Percentiles rank a stretch among this genome's conserved stretches.
phyloP scores from a whole-genome alignment of 1,140 invertebrate genomes.

The Drosophila suzukii region DNA sequence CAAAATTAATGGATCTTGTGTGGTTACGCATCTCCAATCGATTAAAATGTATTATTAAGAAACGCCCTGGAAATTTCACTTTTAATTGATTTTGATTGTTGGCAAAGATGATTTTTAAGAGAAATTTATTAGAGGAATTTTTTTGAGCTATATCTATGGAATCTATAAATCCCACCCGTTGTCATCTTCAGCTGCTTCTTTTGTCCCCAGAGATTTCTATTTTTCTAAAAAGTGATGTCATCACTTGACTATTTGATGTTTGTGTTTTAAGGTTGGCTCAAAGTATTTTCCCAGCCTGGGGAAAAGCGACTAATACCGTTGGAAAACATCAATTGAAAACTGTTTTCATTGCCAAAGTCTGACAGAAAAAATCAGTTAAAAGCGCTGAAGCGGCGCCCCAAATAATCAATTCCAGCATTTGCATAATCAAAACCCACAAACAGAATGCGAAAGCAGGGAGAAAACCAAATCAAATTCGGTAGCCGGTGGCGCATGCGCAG shows the following conservation, averaged over 20 bases:
- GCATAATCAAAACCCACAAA: slow-evolving; percentile 41
- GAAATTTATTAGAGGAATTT: slow-evolving; percentile 23
- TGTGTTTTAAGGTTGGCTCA: slow-evolving; percentile 3
- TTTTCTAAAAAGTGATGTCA: slow-evolving; percentile 59
- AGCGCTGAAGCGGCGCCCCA: slow-evolving; percentile 43
- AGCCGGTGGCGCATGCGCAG: slow-evolving; percentile 73
- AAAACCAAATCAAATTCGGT: slow-evolving; percentile 45
- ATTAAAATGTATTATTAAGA: slow-evolving; percentile 57
- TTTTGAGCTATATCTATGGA: slow-evolving; percentile 12
- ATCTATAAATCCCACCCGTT: slow-evolving; percentile 40
- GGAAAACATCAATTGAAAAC: slow-evolving; percentile 30
- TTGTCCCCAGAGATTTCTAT: slow-evolving; percentile 53
- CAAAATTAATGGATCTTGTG: slow-evolving; percentile 65
- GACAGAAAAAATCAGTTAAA: slow-evolving; percentile 30
- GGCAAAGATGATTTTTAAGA: slow-evolving; percentile 22
- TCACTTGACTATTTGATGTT: slow-evolving; percentile 27
- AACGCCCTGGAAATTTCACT: slow-evolving; percentile 42
- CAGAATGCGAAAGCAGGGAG: slow-evolving; percentile 28
- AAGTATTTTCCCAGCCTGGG: slow-evolving; percentile 48
- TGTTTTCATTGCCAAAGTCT: slow-evolving; percentile 37
- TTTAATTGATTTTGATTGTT: slow-evolving; percentile 79
- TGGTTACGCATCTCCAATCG: slow-evolving; percentile 23
- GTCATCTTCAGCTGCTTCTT: slow-evolving; percentile 35
- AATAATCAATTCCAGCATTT: slow-evolving; percentile 45
- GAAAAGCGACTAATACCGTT: slow-evolving; percentile 19